Conservation (phyloP, 2,888 invertebrate species). For the Andrena flavipes region DNA sequence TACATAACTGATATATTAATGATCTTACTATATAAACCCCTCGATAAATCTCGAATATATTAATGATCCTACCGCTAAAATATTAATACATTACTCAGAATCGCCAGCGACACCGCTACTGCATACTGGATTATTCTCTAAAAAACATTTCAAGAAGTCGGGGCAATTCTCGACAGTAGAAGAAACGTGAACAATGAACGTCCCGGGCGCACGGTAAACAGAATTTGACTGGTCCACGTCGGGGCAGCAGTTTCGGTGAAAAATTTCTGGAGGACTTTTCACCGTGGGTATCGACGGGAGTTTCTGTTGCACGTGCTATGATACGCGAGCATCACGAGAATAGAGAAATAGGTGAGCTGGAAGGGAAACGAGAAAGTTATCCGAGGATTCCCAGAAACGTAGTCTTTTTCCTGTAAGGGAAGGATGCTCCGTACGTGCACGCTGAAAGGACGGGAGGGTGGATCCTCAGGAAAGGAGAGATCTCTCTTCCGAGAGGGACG, state of each 20-base stretch:
- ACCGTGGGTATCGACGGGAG: conserved; percentile 20
- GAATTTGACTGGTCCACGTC: conserved; percentile 26
- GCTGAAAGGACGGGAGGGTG: background rate
- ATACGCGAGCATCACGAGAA: conserved; percentile 49
- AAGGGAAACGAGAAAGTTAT: conserved; percentile 64
- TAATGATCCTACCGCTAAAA: too few species aligned
- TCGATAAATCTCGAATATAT: too few species aligned
- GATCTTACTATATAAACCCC: too few species aligned
- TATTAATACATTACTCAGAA: too few species aligned
- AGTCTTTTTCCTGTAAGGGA: conserved; percentile 42
- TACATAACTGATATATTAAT: too few species aligned
- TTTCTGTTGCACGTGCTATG: conserved; percentile 36
- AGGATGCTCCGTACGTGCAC: conserved; percentile 31
- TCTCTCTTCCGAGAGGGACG: background rate
- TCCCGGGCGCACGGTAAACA: conserved; percentile 7
- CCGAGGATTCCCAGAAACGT: conserved; percentile 63
- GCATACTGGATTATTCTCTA: too few species aligned
- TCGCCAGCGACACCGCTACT: too few species aligned
- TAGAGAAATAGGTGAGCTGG: conserved; percentile 62
- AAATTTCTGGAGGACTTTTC: conserved; percentile 40
- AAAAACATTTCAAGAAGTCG: too few species aligned
- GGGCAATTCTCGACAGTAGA: too few species aligned
- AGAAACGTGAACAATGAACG: too few species aligned
- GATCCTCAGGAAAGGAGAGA: conserved; percentile 13
- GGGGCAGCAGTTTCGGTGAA: background rate